These are phyloP conservation scores for Protomyctophum bolini DNA, from an alignment of 2,113 vertebrate genomes.

Conservation along the genomic window DNA sequence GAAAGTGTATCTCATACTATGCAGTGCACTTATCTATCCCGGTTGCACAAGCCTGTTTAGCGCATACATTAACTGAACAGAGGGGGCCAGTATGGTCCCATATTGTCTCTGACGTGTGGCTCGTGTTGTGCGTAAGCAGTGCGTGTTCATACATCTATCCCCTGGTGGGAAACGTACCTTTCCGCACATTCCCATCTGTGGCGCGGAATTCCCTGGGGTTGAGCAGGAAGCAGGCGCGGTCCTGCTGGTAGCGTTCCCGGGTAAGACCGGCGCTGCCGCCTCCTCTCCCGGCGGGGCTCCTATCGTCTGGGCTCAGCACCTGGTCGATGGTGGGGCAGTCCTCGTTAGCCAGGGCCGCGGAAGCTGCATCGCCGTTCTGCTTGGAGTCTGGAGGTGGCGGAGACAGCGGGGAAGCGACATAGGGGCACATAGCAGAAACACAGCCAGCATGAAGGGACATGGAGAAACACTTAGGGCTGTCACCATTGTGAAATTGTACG, in stretches of 20 bases:
- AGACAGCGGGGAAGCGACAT: too few relatives aligned
- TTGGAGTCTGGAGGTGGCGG: slow-evolving; percentile 78
- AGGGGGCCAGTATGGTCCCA: slow-evolving; percentile 12
- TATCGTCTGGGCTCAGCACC: slow-evolving; percentile 89
- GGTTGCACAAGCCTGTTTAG: slow-evolving; percentile 23
- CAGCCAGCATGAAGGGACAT: not conserved
- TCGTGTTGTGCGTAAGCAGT: slow-evolving; percentile 2
- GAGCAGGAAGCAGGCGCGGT: slow-evolving; percentile 92
- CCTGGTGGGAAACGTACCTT: slow-evolving; percentile 80
- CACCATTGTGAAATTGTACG: too few relatives aligned
- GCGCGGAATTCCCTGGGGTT: slow-evolving; percentile 90
- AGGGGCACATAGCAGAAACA: too few relatives aligned
- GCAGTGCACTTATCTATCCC: slow-evolving; percentile 11
- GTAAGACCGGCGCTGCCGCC: slow-evolving; percentile 67
- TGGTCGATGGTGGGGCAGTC: slow-evolving; percentile 94
- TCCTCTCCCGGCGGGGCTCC: slow-evolving; percentile 83
- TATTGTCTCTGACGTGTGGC: slow-evolving; percentile 30
- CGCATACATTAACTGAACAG: slow-evolving; percentile 6
- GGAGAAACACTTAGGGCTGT: too few relatives aligned
- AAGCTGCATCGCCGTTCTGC: slow-evolving; percentile 90
- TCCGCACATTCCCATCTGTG: slow-evolving; percentile 90
- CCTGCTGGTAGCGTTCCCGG: slow-evolving; percentile 87
- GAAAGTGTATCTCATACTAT: not conserved
- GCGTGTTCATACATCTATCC: not conserved
- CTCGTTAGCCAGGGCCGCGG: slow-evolving; percentile 89